phyloP scores from a whole-genome alignment of 2,888 invertebrate genomes.

The Ectemnius continuus region DNA sequence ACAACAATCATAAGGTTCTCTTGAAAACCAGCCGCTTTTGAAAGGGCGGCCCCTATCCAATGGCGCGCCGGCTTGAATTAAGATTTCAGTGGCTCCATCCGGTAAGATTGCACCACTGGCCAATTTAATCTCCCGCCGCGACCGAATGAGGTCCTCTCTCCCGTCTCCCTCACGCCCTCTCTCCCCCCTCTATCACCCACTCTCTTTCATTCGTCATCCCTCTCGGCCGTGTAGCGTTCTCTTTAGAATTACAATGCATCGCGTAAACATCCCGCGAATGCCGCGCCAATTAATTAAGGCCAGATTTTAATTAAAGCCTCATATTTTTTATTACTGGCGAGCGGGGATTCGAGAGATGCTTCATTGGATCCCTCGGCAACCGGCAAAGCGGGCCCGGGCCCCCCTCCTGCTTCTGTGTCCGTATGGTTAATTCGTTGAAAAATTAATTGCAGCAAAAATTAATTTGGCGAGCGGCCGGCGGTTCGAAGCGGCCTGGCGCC shows the following conservation, averaged over 20 bases:
- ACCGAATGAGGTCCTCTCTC: conserved; percentile 42
- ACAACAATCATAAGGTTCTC: conserved; percentile 72
- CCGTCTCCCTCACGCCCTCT: conserved; percentile 5
- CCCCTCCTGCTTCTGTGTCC: background rate
- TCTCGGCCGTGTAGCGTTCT: conserved; percentile 40
- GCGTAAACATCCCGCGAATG: conserved; percentile 43
- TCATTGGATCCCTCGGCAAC: conserved; percentile 4
- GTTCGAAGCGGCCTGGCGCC: background rate
- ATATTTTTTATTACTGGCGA: conserved; percentile 4
- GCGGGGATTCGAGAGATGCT: conserved; percentile 4
- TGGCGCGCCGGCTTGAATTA: conserved; percentile 66
- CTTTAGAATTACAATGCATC: conserved; percentile 34
- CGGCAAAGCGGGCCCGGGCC: background rate
- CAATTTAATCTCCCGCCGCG: conserved; percentile 69
- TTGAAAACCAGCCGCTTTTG: conserved; percentile 69
- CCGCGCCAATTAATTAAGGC: conserved; percentile 42
- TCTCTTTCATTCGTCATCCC: conserved; percentile 43
- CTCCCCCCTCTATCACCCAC: background rate
- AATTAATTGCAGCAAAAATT: conserved; percentile 10
- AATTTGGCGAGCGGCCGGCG: conserved; percentile 5
- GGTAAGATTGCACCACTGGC: conserved; percentile 70
- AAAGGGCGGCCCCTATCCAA: conserved; percentile 60
- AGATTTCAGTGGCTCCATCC: conserved; percentile 70
- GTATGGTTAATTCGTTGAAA: conserved; percentile 1
- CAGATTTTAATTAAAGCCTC: conserved; percentile 2